Conservation (phyloP, 2,797 vertebrate genomes). For the Sebastolobus alascanus region DNA sequence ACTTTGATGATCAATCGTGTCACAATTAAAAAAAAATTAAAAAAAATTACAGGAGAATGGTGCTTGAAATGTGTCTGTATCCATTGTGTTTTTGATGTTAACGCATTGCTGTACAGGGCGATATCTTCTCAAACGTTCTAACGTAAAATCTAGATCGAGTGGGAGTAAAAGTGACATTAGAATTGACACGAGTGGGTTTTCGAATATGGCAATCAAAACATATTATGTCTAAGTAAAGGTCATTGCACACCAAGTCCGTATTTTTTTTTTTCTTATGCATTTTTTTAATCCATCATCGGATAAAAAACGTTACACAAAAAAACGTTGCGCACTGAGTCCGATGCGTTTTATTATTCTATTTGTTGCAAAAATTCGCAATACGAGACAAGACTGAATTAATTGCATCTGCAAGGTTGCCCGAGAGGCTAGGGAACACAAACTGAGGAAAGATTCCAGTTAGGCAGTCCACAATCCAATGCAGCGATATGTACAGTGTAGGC, state of each 20-base stretch:
- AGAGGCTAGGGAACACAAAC: background rate
- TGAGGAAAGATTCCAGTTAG: too few relatives aligned
- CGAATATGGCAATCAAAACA: background rate
- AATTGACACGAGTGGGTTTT: background rate
- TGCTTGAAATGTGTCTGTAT: background rate
- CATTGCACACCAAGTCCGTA: background rate
- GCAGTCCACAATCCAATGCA: too few relatives aligned
- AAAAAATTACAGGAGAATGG: background rate
- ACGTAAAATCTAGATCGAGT: background rate
- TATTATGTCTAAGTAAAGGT: background rate
- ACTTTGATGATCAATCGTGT: constrained; percentile 19
- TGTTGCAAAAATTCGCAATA: background rate
- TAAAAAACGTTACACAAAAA: background rate
- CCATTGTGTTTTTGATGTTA: background rate
- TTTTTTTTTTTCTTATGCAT: fast-evolving
- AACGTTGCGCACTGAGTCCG: background rate
- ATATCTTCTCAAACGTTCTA: background rate
- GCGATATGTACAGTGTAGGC: too few relatives aligned
- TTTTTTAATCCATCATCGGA: background rate
- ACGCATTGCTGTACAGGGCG: too few relatives aligned
- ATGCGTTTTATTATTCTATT: background rate
- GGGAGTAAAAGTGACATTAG: background rate
- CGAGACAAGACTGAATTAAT: background rate
- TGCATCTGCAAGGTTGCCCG: background rate
- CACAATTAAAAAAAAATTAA: background rate